Evolutionary conservation across 1,140 invertebrate genomes (phyloP).

Genomic region (Brachionus asplanchnoidis): DNA sequence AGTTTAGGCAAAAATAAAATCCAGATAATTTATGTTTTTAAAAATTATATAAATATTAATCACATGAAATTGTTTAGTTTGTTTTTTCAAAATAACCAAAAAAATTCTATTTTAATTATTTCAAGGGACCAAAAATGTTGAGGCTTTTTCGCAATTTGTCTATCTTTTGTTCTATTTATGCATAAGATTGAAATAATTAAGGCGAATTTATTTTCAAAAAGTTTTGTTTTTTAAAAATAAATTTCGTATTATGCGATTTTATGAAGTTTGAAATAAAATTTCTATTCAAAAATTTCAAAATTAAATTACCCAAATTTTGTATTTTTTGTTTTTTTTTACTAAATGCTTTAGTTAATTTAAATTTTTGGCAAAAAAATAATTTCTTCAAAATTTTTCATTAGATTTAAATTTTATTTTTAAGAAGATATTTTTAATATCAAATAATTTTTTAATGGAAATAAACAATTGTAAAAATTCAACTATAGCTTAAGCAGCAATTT

Average conservation of each 20-base stretch:
- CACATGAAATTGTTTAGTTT: slow-evolving; percentile 25
- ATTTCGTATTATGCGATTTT: background rate
- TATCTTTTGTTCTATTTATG: background rate
- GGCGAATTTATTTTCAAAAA: background rate
- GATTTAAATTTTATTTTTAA: too few species aligned
- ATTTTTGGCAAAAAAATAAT: too few species aligned
- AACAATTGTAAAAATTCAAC: too few species aligned
- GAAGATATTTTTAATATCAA: too few species aligned
- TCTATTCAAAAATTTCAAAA: background rate
- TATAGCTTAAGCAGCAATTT: too few species aligned
- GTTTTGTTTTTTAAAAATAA: background rate
- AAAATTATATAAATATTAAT: background rate
- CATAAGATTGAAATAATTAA: background rate
- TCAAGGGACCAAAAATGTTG: background rate
- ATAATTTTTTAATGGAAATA: too few species aligned
- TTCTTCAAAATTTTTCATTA: too few species aligned
- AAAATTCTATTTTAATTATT: background rate
- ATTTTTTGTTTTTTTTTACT: background rate
- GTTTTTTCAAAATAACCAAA: background rate
- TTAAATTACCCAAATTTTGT: background rate
- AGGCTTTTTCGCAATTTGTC: background rate
- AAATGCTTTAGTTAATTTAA: too few species aligned
- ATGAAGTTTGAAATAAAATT: background rate
- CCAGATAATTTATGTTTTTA: slow-evolving; percentile 13
- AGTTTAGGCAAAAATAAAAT: background rate